Evolutionary conservation across 2,797 vertebrate genomes (phyloP), one percentile per base, ranked within the genome.

Genomic region (Sebastes oblongus): DNA sequence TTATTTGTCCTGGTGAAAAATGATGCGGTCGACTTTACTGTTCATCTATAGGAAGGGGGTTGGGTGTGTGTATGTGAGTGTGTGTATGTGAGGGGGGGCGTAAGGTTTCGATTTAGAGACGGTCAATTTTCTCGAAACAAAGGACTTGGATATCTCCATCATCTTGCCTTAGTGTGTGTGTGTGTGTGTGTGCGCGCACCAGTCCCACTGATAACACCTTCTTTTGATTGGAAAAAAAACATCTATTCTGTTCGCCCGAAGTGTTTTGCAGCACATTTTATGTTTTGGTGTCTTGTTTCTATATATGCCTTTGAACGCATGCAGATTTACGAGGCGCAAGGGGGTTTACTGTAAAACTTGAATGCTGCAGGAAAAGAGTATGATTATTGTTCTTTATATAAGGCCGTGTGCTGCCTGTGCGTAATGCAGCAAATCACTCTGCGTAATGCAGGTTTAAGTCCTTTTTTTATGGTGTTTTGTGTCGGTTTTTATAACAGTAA

Each of bases 111-210:
- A 89, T 92, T 89, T 81, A 77, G 78, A 92, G 79, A 89, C 82
- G 71, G 86, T 89, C 91, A 89, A 88, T 94, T 91, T 89, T 89
- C 82, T 85, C 7, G 82, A 87, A 91, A 91, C 91, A 93, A 91
- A 92, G 89, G 84, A 72, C 78, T 75, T 81, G 67, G 84, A 87
- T 86, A 82, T 86, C 88, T 86, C 86, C 75, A 90, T 92, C 82
- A 83, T 81, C 79, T 67, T 68, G 85, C 39, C 22, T 39, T 39
- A 39, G 36, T 39, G 36, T 42, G 27, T 56, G 54, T 60, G 27
- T 27, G 25, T 27, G 59, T 79, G 14, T 75, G 13, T 52, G 66
- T 64, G 74, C 56, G 77, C 13, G n/a, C 55, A 78, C 77, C 20
- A 34, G 25, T 55, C 20, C 20, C 39, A 16, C 30, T 73, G 64